phyloP scores from a whole-genome alignment of 2,888 invertebrate species.

The Rhagonycha lutea region DNA sequence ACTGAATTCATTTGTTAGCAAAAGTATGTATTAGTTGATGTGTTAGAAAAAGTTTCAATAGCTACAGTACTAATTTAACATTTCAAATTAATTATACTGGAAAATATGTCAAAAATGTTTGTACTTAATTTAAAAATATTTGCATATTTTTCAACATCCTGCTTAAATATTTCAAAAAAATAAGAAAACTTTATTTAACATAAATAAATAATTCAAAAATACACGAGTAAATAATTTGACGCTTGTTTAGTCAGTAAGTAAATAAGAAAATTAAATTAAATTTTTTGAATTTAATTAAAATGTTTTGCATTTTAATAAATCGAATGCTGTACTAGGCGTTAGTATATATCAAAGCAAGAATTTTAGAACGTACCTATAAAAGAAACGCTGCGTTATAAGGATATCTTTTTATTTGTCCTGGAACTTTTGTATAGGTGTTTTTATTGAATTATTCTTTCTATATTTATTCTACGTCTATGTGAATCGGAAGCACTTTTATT shows the following conservation, averaged over 20 bases:
- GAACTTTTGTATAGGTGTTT: slow-evolving; percentile 26
- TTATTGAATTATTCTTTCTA: slow-evolving; percentile 32
- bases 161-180: background rate
- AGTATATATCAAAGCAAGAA: slow-evolving; percentile 7
- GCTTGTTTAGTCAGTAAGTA: background rate
- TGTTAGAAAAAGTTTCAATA: background rate
- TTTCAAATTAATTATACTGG: background rate
- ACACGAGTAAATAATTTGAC: background rate
- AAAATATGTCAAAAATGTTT: background rate
- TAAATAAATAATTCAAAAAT: background rate
- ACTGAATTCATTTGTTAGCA: background rate
- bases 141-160: background rate
- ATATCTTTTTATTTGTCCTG: slow-evolving; percentile 25
- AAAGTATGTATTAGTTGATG: background rate
- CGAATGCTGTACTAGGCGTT: background rate
- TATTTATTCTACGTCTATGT: slow-evolving; percentile 27
- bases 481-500: slow-evolving; percentile 30
- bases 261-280: background rate
- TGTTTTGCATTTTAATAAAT: background rate
- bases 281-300: background rate
- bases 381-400: slow-evolving; percentile 18
- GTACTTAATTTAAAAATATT: background rate
- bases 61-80: background rate
- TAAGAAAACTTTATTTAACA: background rate
- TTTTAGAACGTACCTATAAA: slow-evolving; percentile 11